phyloP scores from a whole-genome alignment of 2,888 invertebrate genomes.

The Sarcophaga caerulescens region DNA sequence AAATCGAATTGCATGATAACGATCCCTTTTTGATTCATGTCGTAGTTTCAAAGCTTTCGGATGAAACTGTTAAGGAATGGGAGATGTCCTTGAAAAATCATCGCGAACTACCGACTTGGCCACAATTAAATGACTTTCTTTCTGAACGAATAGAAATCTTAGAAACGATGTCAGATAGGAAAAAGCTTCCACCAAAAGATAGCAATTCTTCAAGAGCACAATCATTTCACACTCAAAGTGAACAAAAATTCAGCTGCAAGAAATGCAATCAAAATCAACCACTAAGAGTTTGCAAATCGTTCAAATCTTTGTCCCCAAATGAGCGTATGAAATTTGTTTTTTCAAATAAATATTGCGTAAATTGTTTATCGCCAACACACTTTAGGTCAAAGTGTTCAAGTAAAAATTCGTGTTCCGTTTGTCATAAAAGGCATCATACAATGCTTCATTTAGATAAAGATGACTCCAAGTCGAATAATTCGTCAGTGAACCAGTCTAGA shows the following conservation, averaged over 20 bases:
- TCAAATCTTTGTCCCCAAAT: background rate
- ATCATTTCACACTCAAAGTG: background rate
- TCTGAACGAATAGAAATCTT: conserved; percentile 31
- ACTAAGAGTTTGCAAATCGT: conserved; percentile 9
- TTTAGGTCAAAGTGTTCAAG: conserved; percentile 16
- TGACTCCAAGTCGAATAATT: background rate
- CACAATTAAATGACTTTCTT: conserved; percentile 4
- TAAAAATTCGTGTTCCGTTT: background rate
- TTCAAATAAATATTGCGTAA: conserved; percentile 30
- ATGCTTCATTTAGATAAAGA: conserved; percentile 3
- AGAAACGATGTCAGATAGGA: background rate
- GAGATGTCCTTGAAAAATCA: conserved; percentile 24
- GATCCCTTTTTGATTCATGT: conserved; percentile 21
- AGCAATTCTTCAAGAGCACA: conserved; percentile 1
- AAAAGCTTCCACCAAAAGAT: conserved; percentile 3
- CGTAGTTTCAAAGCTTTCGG: conserved; percentile 13
- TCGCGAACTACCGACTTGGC: conserved; percentile 24
- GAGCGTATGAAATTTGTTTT: conserved; percentile 12
- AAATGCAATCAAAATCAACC: conserved; percentile 38
- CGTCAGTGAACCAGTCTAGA: background rate
- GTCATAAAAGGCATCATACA: conserved; percentile 20
- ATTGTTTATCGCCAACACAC: background rate
- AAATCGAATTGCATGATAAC: background rate
- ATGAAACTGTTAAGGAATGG: conserved; percentile 30
- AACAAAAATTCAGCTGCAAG: conserved; percentile 17